Evolutionary conservation across 53 echinoderm and acorn worm species (phyloP).

Genomic region (Apostichopus leukothele): DNA sequence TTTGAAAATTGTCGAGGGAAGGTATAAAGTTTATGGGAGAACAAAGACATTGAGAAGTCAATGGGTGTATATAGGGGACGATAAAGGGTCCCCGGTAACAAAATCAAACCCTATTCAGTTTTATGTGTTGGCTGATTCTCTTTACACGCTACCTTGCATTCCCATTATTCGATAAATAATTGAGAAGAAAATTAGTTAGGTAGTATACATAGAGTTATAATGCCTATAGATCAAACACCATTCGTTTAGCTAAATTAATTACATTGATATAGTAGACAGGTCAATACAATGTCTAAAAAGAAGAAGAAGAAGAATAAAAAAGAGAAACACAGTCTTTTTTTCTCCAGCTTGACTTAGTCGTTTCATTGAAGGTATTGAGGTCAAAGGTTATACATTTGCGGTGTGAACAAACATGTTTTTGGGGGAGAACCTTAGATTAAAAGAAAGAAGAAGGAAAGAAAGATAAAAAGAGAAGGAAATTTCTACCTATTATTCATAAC

Average conservation of each 20-base stretch:
- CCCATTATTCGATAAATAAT: slow-evolving; percentile 4
- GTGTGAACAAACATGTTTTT: neutral
- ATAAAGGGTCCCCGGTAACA: neutral
- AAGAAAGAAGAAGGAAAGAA: neutral
- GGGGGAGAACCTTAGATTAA: neutral
- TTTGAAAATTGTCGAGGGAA: neutral
- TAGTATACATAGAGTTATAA: slow-evolving; percentile 15
- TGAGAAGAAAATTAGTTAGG: slow-evolving; percentile 39
- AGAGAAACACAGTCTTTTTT: no score
- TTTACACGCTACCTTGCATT: neutral
- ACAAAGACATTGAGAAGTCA: neutral
- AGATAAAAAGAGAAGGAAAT: neutral
- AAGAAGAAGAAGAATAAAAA: no score
- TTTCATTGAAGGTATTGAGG: neutral
- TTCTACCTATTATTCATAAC: neutral
- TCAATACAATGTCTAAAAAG: no score
- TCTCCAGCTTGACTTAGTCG: no score
- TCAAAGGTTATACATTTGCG: neutral
- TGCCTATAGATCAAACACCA: neutral
- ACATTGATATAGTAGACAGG: neutral
- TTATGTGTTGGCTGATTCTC: slow-evolving; percentile 1
- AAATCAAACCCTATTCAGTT: neutral
- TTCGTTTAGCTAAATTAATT: slow-evolving; percentile 38
- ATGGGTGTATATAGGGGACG: neutral
- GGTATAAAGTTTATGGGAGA: neutral